phyloP scores from a whole-genome alignment of 2,888 invertebrate genomes.

The Morpho deidamia region DNA sequence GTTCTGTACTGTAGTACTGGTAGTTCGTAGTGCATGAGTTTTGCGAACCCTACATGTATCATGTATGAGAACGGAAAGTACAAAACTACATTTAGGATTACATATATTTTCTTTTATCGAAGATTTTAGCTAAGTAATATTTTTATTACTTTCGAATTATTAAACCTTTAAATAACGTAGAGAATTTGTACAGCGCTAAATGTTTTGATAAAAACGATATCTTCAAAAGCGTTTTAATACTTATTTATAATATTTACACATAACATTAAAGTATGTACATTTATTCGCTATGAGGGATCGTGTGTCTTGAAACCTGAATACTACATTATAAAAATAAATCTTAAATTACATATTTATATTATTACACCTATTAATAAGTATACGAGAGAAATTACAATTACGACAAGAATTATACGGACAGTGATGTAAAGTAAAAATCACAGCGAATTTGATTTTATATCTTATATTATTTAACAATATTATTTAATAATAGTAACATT shows the following conservation, averaged over 20 bases:
- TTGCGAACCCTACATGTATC: too few species aligned
- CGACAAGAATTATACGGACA: conserved; percentile 15
- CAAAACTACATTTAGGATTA: too few species aligned
- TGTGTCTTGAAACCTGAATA: conserved; percentile 53
- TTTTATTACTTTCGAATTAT: too few species aligned
- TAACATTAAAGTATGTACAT: conserved; percentile 31
- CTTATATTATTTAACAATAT: too few species aligned
- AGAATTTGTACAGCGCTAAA: background rate
- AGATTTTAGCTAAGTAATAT: too few species aligned
- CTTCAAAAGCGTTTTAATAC: conserved; percentile 24
- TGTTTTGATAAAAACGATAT: conserved; percentile 22
- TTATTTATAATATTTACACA: conserved; percentile 41
- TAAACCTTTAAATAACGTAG: too few species aligned
- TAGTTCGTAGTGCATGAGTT: too few species aligned
- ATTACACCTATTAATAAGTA: conserved; percentile 28
- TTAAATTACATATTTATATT: conserved; percentile 33
- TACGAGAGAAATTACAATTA: conserved; percentile 30
- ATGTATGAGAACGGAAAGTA: too few species aligned
- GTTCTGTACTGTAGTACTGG: too few species aligned
- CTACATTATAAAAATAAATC: conserved; percentile 65
- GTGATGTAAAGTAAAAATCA: conserved; percentile 47
- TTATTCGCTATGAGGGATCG: conserved; percentile 36
- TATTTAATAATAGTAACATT: too few species aligned
- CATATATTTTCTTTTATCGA: too few species aligned
- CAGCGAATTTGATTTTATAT: conserved; percentile 49